phyloP scores from a whole-genome alignment of 1,140 invertebrate genomes.

The Oreohelix idahoensis region DNA sequence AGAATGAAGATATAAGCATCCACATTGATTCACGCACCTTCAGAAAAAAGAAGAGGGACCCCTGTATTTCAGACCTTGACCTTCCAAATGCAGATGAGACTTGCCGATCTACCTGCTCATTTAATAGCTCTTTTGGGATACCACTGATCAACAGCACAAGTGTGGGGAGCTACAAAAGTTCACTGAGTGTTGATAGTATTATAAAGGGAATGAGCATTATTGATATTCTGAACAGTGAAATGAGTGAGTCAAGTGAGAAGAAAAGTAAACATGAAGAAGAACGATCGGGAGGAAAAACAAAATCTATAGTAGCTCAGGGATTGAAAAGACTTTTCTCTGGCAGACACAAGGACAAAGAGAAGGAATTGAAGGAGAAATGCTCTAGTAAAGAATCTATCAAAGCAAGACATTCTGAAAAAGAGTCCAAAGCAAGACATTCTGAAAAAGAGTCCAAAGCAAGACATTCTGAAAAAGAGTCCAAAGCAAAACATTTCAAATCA shows the following conservation, averaged over 20 bases:
- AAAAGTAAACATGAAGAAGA: slow-evolving; percentile 24
- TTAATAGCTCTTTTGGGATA: slow-evolving; percentile 20
- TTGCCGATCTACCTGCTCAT: slow-evolving; percentile 52
- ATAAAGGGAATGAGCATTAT: slow-evolving; percentile 26
- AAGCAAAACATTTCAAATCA: slow-evolving; percentile 38
- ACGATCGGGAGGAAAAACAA: slow-evolving; percentile 31
- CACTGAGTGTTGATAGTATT: slow-evolving; percentile 31
- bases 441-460: neutral
- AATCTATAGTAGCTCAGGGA: slow-evolving; percentile 48
- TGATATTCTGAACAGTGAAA: neutral
- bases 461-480: neutral
- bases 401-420: too few species aligned
- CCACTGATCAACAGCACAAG: slow-evolving; percentile 11
- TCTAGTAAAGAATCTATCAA: too few species aligned
- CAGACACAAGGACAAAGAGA: slow-evolving; percentile 16
- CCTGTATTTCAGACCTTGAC: slow-evolving; percentile 42
- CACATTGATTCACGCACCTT: slow-evolving; percentile 58
- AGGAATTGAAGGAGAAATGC: neutral
- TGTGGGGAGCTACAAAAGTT: slow-evolving; percentile 9
- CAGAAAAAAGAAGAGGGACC: slow-evolving; percentile 60
- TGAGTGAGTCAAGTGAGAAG: slow-evolving; percentile 13
- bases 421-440: neutral
- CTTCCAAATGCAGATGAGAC: slow-evolving; percentile 68
- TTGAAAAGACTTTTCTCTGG: slow-evolving; percentile 43
- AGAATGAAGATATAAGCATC: neutral